These are phyloP conservation scores for Parascotia fuliginaria DNA, from an alignment of 2,888 invertebrate species.

Conservation along the genomic window DNA sequence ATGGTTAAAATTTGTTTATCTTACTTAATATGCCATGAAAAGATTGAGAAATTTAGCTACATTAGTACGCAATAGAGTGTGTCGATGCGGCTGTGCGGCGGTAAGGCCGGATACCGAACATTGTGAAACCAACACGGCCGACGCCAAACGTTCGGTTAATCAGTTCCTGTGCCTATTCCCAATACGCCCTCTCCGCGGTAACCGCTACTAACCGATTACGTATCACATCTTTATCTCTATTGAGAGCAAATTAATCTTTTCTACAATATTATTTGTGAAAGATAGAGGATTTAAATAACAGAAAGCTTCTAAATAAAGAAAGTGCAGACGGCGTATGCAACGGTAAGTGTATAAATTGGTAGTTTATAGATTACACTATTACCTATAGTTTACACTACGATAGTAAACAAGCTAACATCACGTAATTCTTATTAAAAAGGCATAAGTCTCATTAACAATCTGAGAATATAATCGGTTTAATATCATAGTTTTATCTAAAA, in stretches of 20 bases:
- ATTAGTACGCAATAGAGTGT: constrained; percentile 35
- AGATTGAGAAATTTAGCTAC: constrained; percentile 21
- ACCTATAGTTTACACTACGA: too few relatives aligned
- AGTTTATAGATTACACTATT: too few relatives aligned
- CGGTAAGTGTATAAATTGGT: too few relatives aligned
- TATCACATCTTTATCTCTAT: neutral
- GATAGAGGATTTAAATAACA: neutral
- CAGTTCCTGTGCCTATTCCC: constrained; percentile 40
- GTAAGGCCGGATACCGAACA: constrained; percentile 45
- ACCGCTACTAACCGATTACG: constrained; percentile 8
- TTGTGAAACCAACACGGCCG: constrained; percentile 27
- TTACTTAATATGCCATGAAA: neutral
- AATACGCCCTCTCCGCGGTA: neutral
- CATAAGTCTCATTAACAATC: too few relatives aligned
- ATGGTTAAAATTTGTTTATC: too few relatives aligned
- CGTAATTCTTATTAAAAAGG: too few relatives aligned
- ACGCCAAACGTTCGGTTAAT: constrained; percentile 38
- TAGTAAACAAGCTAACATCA: too few relatives aligned
- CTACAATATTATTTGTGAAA: neutral
- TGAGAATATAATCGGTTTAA: too few relatives aligned
- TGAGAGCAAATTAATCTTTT: constrained; percentile 1
- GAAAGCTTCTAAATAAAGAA: too few relatives aligned
- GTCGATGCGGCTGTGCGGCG: constrained; percentile 36
- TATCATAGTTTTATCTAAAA: too few relatives aligned
- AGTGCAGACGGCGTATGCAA: too few relatives aligned